A percentile compares a stretch with the other conserved stretches of the same genome.
Conservation (phyloP, 2,797 vertebrate genomes). For the Malacoraja senta region DNA sequence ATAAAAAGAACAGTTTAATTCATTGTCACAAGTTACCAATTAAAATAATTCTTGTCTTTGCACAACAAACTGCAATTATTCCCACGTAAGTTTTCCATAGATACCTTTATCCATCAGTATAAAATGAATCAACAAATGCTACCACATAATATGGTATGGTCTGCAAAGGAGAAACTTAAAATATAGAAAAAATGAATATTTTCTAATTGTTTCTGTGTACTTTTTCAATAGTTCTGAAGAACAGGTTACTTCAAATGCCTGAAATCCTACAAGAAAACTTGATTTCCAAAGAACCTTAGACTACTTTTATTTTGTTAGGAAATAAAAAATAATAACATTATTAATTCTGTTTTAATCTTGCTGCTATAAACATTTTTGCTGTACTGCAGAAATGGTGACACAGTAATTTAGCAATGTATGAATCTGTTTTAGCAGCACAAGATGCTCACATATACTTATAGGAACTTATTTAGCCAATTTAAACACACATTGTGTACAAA, state of each 20-base stretch:
- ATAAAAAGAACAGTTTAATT: not conserved
- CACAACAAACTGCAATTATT: conserved; percentile 28
- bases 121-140: not conserved
- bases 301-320: not conserved
- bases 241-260: not conserved
- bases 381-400: not conserved
- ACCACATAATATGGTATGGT: not conserved
- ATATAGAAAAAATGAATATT: not conserved
- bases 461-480: not conserved
- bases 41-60: not conserved
- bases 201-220: not conserved
- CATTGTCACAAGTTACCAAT: not conserved
- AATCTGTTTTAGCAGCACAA: not conserved
- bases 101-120: not conserved
- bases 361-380: not conserved
- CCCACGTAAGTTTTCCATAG: conserved; percentile 30
- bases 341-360: not conserved
- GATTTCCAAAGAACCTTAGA: not conserved
- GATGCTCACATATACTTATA: not conserved
- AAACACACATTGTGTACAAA: conserved; percentile 8
- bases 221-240: not conserved
- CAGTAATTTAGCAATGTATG: not conserved
- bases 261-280: not conserved
- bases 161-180: not conserved
- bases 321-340: not conserved